Conservation (phyloP, 2,797 vertebrate genomes). For the Mus spretus region DNA sequence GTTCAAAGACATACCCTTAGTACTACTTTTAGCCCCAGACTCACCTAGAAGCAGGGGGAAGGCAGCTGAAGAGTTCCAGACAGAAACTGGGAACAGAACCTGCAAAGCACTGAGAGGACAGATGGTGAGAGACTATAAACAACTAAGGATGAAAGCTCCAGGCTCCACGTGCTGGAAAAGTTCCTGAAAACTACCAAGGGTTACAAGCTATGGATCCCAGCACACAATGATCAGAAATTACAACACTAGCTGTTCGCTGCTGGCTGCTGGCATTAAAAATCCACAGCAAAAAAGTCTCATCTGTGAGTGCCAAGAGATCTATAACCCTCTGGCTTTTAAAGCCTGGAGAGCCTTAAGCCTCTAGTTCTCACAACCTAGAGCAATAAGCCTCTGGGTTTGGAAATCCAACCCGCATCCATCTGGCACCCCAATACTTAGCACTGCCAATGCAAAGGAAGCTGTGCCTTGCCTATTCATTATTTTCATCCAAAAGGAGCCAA, state of each 20-base stretch:
- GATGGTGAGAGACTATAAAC: background rate
- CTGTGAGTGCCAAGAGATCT: background rate
- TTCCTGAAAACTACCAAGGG: background rate
- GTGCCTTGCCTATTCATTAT: background rate
- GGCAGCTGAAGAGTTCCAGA: background rate
- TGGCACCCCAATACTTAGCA: background rate
- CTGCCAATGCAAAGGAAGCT: background rate
- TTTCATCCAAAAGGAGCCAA: background rate
- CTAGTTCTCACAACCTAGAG: background rate
- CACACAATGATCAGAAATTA: background rate
- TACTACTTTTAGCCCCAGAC: background rate
- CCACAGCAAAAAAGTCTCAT: background rate
- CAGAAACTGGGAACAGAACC: background rate
- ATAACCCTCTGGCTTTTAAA: background rate
- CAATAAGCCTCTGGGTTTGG: background rate
- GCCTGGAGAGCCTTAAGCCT: background rate
- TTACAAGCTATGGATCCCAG: background rate
- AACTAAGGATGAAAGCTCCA: background rate
- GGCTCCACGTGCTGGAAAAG: background rate
- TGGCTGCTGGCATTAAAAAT: background rate
- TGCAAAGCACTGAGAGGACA: background rate
- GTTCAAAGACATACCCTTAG: background rate
- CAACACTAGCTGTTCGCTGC: background rate
- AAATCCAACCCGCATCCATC: background rate
- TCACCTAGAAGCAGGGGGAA: background rate